These are phyloP conservation scores for Theocolax elegans DNA, from an alignment of 1,140 invertebrate genomes.

Conservation along the genomic window DNA sequence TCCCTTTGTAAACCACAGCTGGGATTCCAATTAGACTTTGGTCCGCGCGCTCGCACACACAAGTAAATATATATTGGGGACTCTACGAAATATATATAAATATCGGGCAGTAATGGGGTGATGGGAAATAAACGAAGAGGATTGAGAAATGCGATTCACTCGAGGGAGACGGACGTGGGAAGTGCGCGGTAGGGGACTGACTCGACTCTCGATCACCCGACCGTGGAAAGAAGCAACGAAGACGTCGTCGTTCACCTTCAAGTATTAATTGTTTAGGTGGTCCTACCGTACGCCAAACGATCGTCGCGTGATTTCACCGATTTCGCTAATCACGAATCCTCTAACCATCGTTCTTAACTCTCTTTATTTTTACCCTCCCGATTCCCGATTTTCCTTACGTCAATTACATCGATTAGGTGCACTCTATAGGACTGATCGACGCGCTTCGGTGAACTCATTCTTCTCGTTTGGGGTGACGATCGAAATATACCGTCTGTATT, in stretches of 20 bases:
- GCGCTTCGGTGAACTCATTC: no score
- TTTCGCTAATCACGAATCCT: slow-evolving; percentile 34
- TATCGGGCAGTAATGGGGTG: slow-evolving; percentile 22
- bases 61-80: neutral
- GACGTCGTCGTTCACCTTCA: slow-evolving; percentile 24
- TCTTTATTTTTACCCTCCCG: slow-evolving; percentile 34
- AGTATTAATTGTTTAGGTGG: slow-evolving; percentile 41
- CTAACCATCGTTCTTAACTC: slow-evolving; percentile 34
- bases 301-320: slow-evolving; percentile 44
- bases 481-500: no score
- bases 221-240: no score
- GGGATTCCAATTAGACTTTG: slow-evolving; percentile 22
- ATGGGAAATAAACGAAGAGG: slow-evolving; percentile 47
- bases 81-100: neutral
- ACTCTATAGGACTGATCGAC: no score
- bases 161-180: slow-evolving; percentile 53
- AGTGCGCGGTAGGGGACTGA: slow-evolving; percentile 39
- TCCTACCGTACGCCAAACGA: slow-evolving; percentile 41
- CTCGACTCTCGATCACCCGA: no score
- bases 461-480: neutral
- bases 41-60: neutral
- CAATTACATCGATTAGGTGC: neutral
- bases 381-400: neutral
- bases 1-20: neutral
- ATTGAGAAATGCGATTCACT: slow-evolving; percentile 48